Conservation (phyloP, 2,888 invertebrate species). For the Orthonychiurus folsomi region DNA sequence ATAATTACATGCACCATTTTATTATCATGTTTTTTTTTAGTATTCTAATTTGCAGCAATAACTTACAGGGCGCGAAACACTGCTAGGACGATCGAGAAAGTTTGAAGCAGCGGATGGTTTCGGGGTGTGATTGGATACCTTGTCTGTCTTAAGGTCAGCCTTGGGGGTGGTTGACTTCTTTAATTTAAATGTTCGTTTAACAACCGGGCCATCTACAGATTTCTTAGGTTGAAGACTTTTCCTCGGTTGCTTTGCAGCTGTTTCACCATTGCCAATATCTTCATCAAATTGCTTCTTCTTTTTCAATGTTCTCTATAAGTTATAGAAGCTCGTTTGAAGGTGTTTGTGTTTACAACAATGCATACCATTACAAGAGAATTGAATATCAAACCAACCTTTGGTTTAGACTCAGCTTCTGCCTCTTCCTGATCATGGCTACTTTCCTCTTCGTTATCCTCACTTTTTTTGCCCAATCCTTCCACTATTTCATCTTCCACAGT, state of each 20-base stretch:
- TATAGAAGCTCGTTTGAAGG: too few species aligned
- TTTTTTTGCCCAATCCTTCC: conserved; percentile 3
- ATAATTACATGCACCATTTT: too few species aligned
- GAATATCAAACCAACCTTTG: too few species aligned
- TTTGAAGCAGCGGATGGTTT: neutral
- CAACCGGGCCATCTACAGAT: too few species aligned
- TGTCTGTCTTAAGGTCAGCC: neutral
- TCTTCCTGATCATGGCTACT: conserved; percentile 4
- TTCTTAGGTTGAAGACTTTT: neutral
- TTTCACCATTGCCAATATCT: neutral
- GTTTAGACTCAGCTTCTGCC: neutral
- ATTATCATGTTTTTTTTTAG: too few species aligned
- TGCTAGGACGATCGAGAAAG: neutral
- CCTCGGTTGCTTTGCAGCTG: neutral
- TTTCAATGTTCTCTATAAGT: too few species aligned
- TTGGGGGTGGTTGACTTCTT: too few species aligned
- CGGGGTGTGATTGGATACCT: neutral
- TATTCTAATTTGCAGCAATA: neutral
- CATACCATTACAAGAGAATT: too few species aligned
- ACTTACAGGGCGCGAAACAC: neutral
- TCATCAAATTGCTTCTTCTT: too few species aligned
- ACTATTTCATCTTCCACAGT: conserved; percentile 21
- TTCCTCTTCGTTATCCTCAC: conserved; percentile 14
- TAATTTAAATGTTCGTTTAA: neutral
- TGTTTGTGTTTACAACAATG: too few species aligned